A percentile compares a stretch with the other conserved stretches of the same genome.
phyloP scores from a whole-genome alignment of 1,140 invertebrate species.

The Sinonovacula constricta region DNA sequence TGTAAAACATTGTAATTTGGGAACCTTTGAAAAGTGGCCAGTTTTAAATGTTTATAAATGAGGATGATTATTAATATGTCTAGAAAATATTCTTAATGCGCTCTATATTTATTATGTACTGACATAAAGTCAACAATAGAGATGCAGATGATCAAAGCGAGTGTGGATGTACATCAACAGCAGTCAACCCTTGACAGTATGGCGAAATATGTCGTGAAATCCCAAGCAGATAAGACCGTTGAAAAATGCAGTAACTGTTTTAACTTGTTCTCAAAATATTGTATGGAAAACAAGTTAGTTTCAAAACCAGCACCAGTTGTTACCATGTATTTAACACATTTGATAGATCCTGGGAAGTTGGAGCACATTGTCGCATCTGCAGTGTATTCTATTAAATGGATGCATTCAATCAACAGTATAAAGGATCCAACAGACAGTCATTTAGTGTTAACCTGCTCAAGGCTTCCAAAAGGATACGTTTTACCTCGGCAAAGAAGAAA shows the following conservation, averaged over 20 bases:
- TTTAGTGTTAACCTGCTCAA: neutral
- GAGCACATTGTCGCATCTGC: neutral
- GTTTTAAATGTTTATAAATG: no score
- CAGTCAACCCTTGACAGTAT: no score
- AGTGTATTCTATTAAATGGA: slow-evolving; percentile 46
- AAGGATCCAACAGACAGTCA: neutral
- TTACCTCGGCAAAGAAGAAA: neutral
- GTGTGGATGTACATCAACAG: no score
- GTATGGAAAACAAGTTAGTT: neutral
- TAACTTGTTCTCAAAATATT: neutral
- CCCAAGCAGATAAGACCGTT: neutral
- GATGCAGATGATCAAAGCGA: no score
- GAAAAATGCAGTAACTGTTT: neutral
- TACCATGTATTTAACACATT: slow-evolving; percentile 29
- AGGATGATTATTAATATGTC: no score
- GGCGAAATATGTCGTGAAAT: neutral
- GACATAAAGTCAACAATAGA: no score
- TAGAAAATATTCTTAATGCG: no score
- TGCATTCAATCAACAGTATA: neutral
- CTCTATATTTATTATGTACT: no score
- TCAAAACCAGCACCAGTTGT: neutral
- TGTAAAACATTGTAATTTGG: no score
- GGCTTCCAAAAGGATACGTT: slow-evolving; percentile 6
- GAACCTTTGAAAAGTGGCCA: no score
- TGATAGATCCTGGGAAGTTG: slow-evolving; percentile 13